Base-by-base conservation (phyloP, 2,888 invertebrate genomes). In the Beris morrisii region DNA sequence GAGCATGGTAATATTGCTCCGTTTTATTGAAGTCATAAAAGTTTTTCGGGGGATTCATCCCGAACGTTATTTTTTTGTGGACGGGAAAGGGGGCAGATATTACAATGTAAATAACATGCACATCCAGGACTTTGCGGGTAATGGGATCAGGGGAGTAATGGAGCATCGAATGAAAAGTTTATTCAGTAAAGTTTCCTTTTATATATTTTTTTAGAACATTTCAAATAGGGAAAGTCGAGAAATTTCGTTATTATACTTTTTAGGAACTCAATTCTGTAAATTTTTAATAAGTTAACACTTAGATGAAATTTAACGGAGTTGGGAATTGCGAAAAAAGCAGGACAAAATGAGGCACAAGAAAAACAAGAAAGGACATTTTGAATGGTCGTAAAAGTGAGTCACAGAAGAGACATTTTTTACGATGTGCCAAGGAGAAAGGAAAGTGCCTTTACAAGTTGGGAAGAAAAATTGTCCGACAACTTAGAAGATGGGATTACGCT, bases 21-120 rank as follows among this genome's bases (percentile, higher is more conserved):
- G 13, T 31, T 56, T 52, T 61, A 52, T 52, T 52, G 43, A 38
- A 50, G 11, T 15, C 61, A 61, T 61, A 61, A 61, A 61, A 61
- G 32, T 61, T 61, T 52, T 52, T 50, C 38, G 9, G 9, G 38
- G 22, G 2, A 1, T 38, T 50, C 43, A n/a, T 15, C 31, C 15
- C 13, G 4, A 58, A 45, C 30, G 32, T 61, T 22, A 43, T 50
- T 38, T 52, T 50, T 31, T 38, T 38, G n/a, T 22, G n/a, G 32
- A 30, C 15, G n/a, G 43, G 38, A 12, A 22, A 43, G 55, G 32
- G 43, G 6, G 55, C 5, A 3, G 9, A 5, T 38, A 38, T 3
- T 7, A 38, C 38, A 3, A 38, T 38, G 38, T 38, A 38, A 38
- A 38, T 38, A 38, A 38, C 38, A 9, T 38, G 9, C 38, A 38